Base-by-base conservation (phyloP, 2,888 invertebrate genomes). In the Ashinkailepas kermadecensis region DNA sequence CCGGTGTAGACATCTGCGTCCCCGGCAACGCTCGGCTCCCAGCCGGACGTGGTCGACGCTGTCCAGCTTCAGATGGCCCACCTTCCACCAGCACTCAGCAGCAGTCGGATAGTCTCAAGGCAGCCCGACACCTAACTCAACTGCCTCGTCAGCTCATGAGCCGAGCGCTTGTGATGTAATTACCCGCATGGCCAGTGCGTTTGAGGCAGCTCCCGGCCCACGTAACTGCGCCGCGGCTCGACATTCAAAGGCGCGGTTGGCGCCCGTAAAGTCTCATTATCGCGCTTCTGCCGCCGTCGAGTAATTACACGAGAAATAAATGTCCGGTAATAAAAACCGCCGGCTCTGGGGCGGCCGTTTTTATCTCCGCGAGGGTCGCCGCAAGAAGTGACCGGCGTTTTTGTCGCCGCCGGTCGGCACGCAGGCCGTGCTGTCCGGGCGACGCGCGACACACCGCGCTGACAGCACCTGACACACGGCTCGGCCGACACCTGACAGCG, bases 211-310 rank as follows among this genome's bases (percentile, higher is more conserved):
- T 3, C 15, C 12, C 13, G 13, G 12, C 21, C 70, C 8, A 3
- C 15, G 70, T 65, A n/a, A 65, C 10, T 21, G 0, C 8, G 21
- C 15, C 39, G 7, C 10, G 15, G 6, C 12, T 39, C 39, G 39
- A 13, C 70, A 25, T 11, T 11, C 39, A 15, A 70, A 39, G 70
- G 12, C 10, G 15, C 15, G 70, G 39, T 13, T 39, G 25, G 13
- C 13, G 70, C 70, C 39, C 70, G n/a, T 70, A 70, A 70, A 70
- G 12, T 39, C 70, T 70, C 39, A 70, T 70, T 70, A 70, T 70
- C 70, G 70, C 70, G 39, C 39, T 39, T 25, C 39, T 39, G 25
- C 70, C 39, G 10, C 39, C 70, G 25, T 9, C 39, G 39, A 65
- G 70, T 70, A 70, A 70, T 70, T 70, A 70, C 70, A 39, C 39